These are phyloP conservation scores for Rissa tridactyla DNA, from an alignment of 2,113 vertebrate species.

Conservation along the genomic window DNA sequence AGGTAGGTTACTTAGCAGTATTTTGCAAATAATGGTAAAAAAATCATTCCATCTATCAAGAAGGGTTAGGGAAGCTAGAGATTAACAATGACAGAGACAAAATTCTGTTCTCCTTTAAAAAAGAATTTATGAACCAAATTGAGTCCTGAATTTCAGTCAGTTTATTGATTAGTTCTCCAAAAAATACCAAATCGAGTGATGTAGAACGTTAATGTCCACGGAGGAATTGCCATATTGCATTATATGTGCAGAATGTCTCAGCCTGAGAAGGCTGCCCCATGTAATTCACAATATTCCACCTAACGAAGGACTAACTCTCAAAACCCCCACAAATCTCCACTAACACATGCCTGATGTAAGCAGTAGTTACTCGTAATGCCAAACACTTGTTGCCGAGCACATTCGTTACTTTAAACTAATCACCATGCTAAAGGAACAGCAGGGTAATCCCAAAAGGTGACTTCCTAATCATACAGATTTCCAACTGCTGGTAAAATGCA, in stretches of 20 bases:
- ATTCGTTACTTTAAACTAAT: not conserved
- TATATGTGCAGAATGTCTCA: not conserved
- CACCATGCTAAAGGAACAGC: not conserved
- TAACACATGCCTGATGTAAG: not conserved
- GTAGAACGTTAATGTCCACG: not conserved
- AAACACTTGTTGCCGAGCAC: not conserved
- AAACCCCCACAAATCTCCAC: not conserved
- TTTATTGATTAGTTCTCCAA: not conserved
- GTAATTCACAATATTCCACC: not conserved
- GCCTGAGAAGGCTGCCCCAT: accelerated
- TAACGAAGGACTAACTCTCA: not conserved
- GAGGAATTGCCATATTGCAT: not conserved
- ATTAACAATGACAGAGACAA: not conserved
- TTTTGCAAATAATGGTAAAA: not conserved
- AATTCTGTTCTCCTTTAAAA: not conserved
- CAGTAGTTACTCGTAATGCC: not conserved
- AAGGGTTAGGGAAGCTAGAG: not conserved
- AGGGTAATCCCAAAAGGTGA: not conserved
- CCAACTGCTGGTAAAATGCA: not conserved
- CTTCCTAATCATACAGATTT: not conserved
- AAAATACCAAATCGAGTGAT: not conserved
- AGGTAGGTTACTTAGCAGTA: not conserved
- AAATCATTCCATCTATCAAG: not conserved
- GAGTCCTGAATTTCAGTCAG: not conserved
- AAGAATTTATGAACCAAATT: not conserved